Evolutionary conservation across 2,113 vertebrate species (phyloP), one percentile per base, ranked within the genome.

Genomic region (Sebastes fasciatus): DNA sequence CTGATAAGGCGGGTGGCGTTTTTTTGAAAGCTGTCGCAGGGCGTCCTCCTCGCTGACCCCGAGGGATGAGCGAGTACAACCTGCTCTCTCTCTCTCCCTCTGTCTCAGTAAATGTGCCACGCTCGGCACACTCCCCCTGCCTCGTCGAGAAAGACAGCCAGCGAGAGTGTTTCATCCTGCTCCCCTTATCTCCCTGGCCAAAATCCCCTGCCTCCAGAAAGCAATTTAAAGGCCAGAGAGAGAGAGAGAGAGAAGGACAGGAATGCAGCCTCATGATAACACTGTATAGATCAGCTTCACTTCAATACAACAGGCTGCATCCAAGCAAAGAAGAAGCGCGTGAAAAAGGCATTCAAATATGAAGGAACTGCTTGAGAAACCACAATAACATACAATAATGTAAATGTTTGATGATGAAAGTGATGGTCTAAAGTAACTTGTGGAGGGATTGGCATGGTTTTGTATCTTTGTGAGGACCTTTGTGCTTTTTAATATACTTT

Each of bases 171-270:
- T 86, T 91, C 86, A 89, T 86, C 88, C 73, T 46, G 60, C 77
- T 84, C 82, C 49, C 69, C 90, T 94, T 92, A 92, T 93, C 92
- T 92, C 74, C 63, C 9, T 34, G 79, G 81, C 82, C 75, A 71
- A 89, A 89, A 85, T 89, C 92, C 91, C 90, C 83, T 68, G 87
- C 88, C 86, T 91, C 84, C 81, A 82, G 84, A 91, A 94, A 91
- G 91, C 84, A 93, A 94, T 94, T 93, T 92, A 92, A 91, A 90
- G 88, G 74, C 83, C 73, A 84, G 85, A 51, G 26, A 43, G 76
- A 63, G 72, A 78, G 72, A 26, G 17, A 74, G 72, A 82, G 86
- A 60, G 79, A 72, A 0, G 3, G 26, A 70, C 21, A 81, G 52
- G 71, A 85, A 68, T 57, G 72, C 79, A 74, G 66, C 80, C 45